Base-by-base conservation (phyloP, 23 tunicate genomes). In the Pegea sp. region DNA sequence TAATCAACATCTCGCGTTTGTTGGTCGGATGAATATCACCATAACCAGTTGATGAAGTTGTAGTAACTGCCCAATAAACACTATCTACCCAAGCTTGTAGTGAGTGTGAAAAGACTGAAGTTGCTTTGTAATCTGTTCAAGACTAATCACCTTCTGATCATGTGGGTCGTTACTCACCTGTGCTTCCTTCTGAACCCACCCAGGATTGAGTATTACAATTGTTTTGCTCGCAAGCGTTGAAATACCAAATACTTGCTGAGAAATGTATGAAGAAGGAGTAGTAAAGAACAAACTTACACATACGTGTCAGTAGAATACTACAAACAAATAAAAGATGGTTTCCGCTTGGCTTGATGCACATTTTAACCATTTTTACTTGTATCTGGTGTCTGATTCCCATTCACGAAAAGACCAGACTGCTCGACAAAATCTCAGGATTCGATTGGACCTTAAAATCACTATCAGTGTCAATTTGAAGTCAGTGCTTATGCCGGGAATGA, bases 1-100 rank as follows among this genome's bases (percentile, higher is more conserved):
- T 53, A 32, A 33, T 69, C 20, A 68, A 6, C 76, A 84, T 84
- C 58, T 84, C 95, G n/a, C 31, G 11, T 30, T 49, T 58, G 34
- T 69, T 68, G 25, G 58, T 57, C 1, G 95, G 95, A 21, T 68
- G 58, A 21, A 84, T 84, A 44, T 84, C 95, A n/a, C 95, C 95
- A 48, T 84, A 84, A 30, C 95, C 95, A 26, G 95, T 84, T 7
- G 84, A 73, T 22, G 86, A 73, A 77, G 74, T 74, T 3, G 95
- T 72, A 1, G 84, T 76, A 13, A 68, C 75, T 19, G 84, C 58
- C 95, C 95, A 84, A 60, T 84, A 84, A 4, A 79, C 31, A 25
- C 95, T 68, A 53, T 84, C 95, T 26, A 74, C 62, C 76, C 62
- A 74, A 0, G 95, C 76, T 27, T 63, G 49, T 1, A 58, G 30